These are phyloP conservation scores for Lasioglossum calceatum DNA, from an alignment of 2,888 invertebrate species.

Conservation along the genomic window DNA sequence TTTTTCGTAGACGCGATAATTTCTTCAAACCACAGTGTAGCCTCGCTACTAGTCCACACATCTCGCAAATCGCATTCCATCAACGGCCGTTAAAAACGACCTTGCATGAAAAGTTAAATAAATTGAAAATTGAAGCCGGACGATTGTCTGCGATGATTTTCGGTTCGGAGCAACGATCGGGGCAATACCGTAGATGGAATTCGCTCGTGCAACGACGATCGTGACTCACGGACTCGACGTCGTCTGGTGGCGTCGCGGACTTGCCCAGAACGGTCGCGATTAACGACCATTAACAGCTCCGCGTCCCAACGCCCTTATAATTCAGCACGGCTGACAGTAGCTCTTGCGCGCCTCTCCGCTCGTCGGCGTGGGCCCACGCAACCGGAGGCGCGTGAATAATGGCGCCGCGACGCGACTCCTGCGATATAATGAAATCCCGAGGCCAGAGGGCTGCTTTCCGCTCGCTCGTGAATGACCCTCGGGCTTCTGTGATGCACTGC, in stretches of 20 bases:
- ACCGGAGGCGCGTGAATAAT: conserved; percentile 75
- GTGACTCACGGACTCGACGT: conserved; percentile 42
- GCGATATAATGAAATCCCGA: conserved; percentile 72
- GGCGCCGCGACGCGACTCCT: conserved; percentile 65
- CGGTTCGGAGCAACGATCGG: not conserved
- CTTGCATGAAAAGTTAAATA: too few relatives aligned
- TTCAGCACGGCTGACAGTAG: conserved; percentile 65
- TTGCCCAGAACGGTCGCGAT: conserved; percentile 50
- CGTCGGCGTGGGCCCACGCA: conserved; percentile 60
- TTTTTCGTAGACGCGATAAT: too few relatives aligned
- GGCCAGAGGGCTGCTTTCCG: conserved; percentile 71
- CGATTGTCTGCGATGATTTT: not conserved
- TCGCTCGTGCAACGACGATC: not conserved
- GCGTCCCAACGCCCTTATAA: conserved; percentile 64
- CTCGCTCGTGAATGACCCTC: conserved; percentile 59
- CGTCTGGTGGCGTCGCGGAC: conserved; percentile 41
- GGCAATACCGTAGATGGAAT: not conserved
- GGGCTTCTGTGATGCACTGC: conserved; percentile 52
- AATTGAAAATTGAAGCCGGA: not conserved
- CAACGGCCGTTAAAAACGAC: too few relatives aligned
- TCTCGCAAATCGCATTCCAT: too few relatives aligned
- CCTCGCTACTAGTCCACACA: too few relatives aligned
- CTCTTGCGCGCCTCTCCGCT: conserved; percentile 47
- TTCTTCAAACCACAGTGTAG: too few relatives aligned
- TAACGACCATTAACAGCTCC: conserved; percentile 64